A percentile compares a stretch with the other conserved stretches of the same genome.
phyloP scores from a whole-genome alignment of 2,113 vertebrate genomes.

The Onychorhynchus coronatus region DNA sequence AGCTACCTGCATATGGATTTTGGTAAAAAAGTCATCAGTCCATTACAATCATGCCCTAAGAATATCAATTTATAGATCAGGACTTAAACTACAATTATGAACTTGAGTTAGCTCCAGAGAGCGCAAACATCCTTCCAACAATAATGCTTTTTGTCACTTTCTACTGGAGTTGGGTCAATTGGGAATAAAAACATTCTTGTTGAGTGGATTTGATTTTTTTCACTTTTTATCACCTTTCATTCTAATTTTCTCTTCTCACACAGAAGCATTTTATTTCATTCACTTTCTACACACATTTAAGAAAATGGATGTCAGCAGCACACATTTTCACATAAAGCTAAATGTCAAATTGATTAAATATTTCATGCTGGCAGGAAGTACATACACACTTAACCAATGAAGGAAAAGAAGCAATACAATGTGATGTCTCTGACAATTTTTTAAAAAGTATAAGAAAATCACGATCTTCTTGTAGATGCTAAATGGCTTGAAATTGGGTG shows the following conservation, averaged over 20 bases:
- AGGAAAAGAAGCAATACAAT: not conserved
- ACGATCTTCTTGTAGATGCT: not conserved
- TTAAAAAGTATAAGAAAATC: not conserved
- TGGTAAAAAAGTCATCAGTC: not conserved
- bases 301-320: not conserved
- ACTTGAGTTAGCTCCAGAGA: not conserved
- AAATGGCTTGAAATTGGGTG: not conserved
- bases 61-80: not conserved
- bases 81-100: not conserved
- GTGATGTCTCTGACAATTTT: not conserved
- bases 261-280: not conserved
- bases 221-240: not conserved
- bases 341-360: constrained; percentile 16
- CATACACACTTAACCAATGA: not conserved
- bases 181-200: not conserved
- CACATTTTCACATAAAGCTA: not conserved
- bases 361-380: not conserved
- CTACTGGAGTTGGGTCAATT: not conserved
- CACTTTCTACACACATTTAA: not conserved
- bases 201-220: not conserved
- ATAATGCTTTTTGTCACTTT: not conserved
- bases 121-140: not conserved
- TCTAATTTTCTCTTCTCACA: not conserved
- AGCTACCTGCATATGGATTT: not conserved
- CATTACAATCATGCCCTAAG: not conserved